A percentile compares a stretch with the other conserved stretches of the same genome.
Conservation (phyloP, 2,888 invertebrate genomes). For the Adelphocoris suturalis region DNA sequence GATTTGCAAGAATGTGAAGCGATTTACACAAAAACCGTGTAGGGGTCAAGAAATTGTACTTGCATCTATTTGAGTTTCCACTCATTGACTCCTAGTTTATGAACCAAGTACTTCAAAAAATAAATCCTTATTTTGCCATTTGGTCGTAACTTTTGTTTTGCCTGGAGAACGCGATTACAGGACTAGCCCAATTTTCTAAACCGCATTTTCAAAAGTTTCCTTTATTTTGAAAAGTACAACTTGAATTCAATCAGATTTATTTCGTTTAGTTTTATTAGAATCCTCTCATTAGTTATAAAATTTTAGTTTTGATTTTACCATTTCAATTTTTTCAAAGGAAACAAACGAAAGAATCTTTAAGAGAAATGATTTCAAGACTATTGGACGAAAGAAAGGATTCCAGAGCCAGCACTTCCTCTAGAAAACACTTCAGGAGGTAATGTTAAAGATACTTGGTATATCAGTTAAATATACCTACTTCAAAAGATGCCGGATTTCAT, state of each 20-base stretch:
- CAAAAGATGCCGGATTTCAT: not conserved
- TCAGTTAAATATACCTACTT: conserved; percentile 15
- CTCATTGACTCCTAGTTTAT: no score
- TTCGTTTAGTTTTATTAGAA: not conserved
- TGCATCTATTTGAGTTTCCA: no score
- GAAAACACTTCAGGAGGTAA: conserved; percentile 70
- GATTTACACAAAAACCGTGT: no score
- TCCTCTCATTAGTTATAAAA: not conserved
- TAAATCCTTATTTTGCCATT: no score
- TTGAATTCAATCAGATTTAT: not conserved
- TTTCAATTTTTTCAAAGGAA: conserved; percentile 61
- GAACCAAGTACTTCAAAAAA: no score
- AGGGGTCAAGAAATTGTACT: no score
- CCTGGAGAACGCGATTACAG: no score
- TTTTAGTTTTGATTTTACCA: conserved; percentile 29
- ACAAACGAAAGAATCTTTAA: conserved; percentile 70
- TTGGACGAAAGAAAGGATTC: conserved; percentile 65
- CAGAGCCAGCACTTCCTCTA: conserved; percentile 46
- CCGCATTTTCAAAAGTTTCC: no score
- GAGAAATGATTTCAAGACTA: conserved; percentile 69
- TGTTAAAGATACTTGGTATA: conserved; percentile 11
- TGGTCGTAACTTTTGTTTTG: no score
- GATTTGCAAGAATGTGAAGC: no score
- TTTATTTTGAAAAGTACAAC: not conserved
- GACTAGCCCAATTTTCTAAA: no score